Conservation (phyloP, 2,888 invertebrate species). For the Drosophila prostipennis region DNA sequence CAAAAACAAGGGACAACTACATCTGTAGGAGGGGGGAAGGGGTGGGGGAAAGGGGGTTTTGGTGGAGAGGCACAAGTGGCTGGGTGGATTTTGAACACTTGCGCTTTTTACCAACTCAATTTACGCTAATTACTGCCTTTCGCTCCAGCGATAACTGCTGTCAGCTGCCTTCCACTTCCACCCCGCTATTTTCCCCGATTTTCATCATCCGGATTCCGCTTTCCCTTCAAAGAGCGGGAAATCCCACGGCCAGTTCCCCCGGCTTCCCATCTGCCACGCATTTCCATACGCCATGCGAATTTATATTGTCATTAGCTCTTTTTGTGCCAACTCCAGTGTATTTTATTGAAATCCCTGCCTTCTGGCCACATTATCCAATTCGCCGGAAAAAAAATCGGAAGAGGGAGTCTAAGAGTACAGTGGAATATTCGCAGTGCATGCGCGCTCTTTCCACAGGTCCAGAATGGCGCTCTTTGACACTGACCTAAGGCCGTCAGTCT, state of each 20-base stretch:
- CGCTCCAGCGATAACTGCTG: conserved; percentile 62
- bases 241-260: conserved; percentile 35
- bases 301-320: conserved; percentile 77
- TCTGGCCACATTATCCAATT: conserved; percentile 46
- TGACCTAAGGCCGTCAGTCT: conserved; percentile 58
- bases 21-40: not conserved
- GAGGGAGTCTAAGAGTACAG: not conserved
- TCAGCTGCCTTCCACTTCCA: conserved; percentile 4
- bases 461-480: conserved; percentile 25
- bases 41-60: not conserved
- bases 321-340: conserved; percentile 58
- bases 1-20: conserved; percentile 56
- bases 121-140: conserved; percentile 78
- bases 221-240: conserved; percentile 5
- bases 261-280: conserved; percentile 60
- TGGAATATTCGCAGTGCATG: conserved; percentile 35
- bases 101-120: conserved; percentile 78
- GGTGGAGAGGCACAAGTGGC: not conserved
- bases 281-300: conserved; percentile 59
- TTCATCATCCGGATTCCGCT: conserved; percentile 5
- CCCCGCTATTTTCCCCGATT: not conserved
- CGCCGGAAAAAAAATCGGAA: conserved; percentile 47
- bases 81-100: conserved; percentile 61
- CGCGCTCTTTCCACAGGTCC: conserved; percentile 39
- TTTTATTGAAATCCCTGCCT: conserved; percentile 61